Conservation (phyloP, 2,888 invertebrate genomes). For the Auanema freiburgensis region DNA sequence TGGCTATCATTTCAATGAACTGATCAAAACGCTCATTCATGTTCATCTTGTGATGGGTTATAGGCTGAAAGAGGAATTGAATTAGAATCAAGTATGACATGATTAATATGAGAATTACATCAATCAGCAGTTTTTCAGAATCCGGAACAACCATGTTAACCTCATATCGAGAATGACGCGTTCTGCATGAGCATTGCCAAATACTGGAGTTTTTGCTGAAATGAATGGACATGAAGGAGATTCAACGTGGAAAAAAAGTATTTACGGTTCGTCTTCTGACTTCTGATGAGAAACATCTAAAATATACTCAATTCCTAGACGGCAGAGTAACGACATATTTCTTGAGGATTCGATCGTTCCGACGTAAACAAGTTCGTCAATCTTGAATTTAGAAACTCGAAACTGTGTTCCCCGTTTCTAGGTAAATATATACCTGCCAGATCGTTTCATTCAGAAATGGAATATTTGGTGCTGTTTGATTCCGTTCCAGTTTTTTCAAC, state of each 20-base stretch:
- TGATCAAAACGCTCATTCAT: constrained; percentile 34
- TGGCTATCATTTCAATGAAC: constrained; percentile 47
- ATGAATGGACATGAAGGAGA: neutral
- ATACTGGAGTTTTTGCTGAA: constrained; percentile 34
- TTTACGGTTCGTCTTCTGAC: too few relatives aligned
- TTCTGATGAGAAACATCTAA: constrained; percentile 65
- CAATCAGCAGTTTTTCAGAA: constrained; percentile 32
- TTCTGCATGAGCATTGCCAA: constrained; percentile 48
- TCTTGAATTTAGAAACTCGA: constrained; percentile 23
- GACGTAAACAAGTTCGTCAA: constrained; percentile 64
- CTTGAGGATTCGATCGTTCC: constrained; percentile 67
- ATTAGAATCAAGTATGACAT: neutral
- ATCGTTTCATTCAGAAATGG: constrained; percentile 16
- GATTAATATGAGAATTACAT: constrained; percentile 18
- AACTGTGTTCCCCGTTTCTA: neutral
- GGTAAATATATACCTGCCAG: constrained; percentile 11
- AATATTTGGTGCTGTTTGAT: constrained; percentile 13
- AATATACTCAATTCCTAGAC: constrained; percentile 66
- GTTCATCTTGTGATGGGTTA: constrained; percentile 20
- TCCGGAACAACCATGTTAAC: constrained; percentile 48
- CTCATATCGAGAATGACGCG: constrained; percentile 53
- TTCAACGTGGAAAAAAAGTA: too few relatives aligned
- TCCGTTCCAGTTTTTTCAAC: constrained; percentile 5
- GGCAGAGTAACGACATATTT: constrained; percentile 67
- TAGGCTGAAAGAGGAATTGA: neutral